These are phyloP conservation scores for Neoscelio sp. DNA, from an alignment of 2,888 invertebrate species.

Conservation along the genomic window DNA sequence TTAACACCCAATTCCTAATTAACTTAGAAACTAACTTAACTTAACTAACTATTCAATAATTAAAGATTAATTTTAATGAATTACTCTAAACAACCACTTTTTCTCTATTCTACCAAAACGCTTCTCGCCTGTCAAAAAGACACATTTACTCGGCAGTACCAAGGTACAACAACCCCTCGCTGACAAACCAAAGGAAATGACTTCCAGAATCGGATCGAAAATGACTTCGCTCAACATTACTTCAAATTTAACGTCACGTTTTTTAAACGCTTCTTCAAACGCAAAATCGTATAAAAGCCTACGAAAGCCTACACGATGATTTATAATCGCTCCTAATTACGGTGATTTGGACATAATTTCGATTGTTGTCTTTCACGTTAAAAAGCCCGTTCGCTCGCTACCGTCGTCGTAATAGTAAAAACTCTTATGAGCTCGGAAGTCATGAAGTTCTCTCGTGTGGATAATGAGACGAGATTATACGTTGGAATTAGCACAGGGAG, in stretches of 20 bases:
- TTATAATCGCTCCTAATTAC: conserved; percentile 52
- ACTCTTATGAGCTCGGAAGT: conserved; percentile 61
- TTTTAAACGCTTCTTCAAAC: conserved; percentile 12
- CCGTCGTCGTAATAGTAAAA: conserved; percentile 54
- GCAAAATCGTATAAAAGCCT: conserved; percentile 5
- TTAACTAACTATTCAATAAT: too few species aligned
- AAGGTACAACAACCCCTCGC: too few species aligned
- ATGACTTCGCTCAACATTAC: too few species aligned
- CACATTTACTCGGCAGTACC: too few species aligned
- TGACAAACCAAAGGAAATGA: too few species aligned
- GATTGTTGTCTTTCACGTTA: conserved; percentile 51
- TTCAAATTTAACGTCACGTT: conserved; percentile 27
- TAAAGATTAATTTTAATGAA: too few species aligned
- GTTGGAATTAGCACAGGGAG: conserved; percentile 74
- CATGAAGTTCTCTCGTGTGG: conserved; percentile 62
- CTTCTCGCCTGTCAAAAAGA: too few species aligned
- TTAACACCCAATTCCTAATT: too few species aligned
- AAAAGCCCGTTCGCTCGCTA: conserved; percentile 43
- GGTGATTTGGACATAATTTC: conserved; percentile 57
- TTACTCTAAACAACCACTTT: too few species aligned
- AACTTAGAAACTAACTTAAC: too few species aligned
- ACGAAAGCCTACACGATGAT: conserved; percentile 13
- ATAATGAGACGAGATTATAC: conserved; percentile 76
- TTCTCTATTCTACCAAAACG: too few species aligned
- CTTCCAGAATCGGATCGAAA: too few species aligned